Percentiles rank a stretch among this genome's conserved stretches.
phyloP scores from a whole-genome alignment of 2,888 invertebrate genomes.

The Galerucella calmariensis region DNA sequence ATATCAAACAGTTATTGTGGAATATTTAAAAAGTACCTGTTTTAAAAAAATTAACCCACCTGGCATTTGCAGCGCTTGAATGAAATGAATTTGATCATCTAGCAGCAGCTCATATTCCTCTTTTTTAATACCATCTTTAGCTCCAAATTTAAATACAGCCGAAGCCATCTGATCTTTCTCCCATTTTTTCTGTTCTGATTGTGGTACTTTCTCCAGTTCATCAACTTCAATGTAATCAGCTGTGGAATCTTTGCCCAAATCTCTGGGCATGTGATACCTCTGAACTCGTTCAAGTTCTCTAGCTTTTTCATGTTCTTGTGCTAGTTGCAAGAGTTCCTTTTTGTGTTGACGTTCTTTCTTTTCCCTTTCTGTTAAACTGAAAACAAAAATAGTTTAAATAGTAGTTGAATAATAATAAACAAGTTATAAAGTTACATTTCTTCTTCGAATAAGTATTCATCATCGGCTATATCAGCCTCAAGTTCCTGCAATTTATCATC shows the following conservation, averaged over 20 bases:
- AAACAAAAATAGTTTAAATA: background rate
- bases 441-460: conserved; percentile 94
- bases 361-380: conserved; percentile 87
- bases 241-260: conserved; percentile 78
- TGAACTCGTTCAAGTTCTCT: conserved; percentile 92
- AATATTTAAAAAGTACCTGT: too few species aligned
- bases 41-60: conserved; percentile 63
- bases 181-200: conserved; percentile 93
- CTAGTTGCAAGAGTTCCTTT: conserved; percentile 87
- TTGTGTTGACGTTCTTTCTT: conserved; percentile 88
- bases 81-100: conserved; percentile 98
- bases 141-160: conserved; percentile 93
- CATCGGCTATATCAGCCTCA: conserved; percentile 94
- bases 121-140: conserved; percentile 80
- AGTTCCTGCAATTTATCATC: conserved; percentile 96
- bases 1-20: background rate
- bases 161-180: conserved; percentile 96
- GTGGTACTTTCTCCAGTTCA: conserved; percentile 84
- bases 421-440: conserved; percentile 74
- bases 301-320: conserved; percentile 95
- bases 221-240: conserved; percentile 86
- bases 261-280: conserved; percentile 94
- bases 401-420: background rate
- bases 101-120: conserved; percentile 92
- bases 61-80: conserved; percentile 87